Base-by-base conservation (phyloP, 2,888 invertebrate species). In the Heliconius cydno region DNA sequence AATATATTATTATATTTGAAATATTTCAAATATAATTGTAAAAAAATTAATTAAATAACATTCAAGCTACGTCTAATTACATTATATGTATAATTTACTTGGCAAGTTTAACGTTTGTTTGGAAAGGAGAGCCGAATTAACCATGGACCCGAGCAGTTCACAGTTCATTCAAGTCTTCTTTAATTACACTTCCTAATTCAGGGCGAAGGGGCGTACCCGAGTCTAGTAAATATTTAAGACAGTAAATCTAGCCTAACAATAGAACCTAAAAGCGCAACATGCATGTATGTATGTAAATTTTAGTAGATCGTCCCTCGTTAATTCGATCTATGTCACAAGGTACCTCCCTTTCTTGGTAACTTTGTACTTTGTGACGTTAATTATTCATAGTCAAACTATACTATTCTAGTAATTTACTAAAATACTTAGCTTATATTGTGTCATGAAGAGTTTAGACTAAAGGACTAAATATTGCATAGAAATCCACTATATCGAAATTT, bases 251-350 rank as follows among this genome's bases (percentile, higher is more conserved):
- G 86, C 87, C 87, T 87, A 89, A 90, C 90, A 86, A 87, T 90
- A 91, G 74, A 46, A 78, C 90, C 90, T 90, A 86, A 86, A 88
- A 90, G 90, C 88, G 90, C 92, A 90, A 92, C 92, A 93, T 93
- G 92, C 92, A 93, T 92, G 92, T 91, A 92, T 94, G 94, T 93
- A 92, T 94, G 94, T 93, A 93, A 94, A 94, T 92, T 92, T 89
- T 87, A 90, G 88, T 85, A 84, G 86, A 89, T 89, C 88, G 87
- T 86, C 87, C 83, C 85, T 92, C 92, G 92, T 94, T 94, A 94
- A 94, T 94, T 92, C 90, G 90, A 88, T 87, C 84, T 90, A 91
- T 93, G 94, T 94, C 93, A 91, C 88, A 89, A 86, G 88, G 92
- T 86, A 92, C 93, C 92, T 91, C 93, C 94, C 93, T 91, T 94